These are phyloP conservation scores for Kryptolebias marmoratus DNA, from an alignment of 2,113 vertebrate species.

Conservation along the genomic window DNA sequence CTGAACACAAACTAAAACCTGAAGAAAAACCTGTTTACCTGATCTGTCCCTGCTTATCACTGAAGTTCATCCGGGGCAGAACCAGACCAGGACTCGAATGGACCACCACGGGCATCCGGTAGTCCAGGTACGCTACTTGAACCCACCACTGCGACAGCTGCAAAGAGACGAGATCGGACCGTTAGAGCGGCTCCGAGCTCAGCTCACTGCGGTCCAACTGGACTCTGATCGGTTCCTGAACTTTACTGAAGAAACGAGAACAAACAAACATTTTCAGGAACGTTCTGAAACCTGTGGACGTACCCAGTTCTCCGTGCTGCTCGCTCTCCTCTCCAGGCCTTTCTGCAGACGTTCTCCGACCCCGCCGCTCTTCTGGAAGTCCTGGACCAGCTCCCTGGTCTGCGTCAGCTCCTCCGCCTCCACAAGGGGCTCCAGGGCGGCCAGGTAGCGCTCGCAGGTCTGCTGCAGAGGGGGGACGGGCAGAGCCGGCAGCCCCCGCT, in stretches of 20 bases:
- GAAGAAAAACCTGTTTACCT: conserved; percentile 2
- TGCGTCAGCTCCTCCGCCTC: conserved; percentile 86
- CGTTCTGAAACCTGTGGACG: not conserved
- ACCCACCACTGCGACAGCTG: conserved; percentile 98
- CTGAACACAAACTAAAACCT: too few relatives aligned
- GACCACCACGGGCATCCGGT: conserved; percentile 87
- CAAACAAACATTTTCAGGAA: too few relatives aligned
- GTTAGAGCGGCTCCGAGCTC: too few relatives aligned
- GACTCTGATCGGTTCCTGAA: not conserved
- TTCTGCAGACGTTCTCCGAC: conserved; percentile 91
- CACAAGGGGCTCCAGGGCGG: conserved; percentile 88
- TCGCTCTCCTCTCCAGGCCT: conserved; percentile 87
- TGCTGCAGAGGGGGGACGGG: conserved; percentile 91
- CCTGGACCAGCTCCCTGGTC: conserved; percentile 83
- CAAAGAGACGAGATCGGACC: not conserved
- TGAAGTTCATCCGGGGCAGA: conserved; percentile 17
- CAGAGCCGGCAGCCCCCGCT: conserved; percentile 86
- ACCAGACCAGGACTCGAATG: conserved; percentile 3
- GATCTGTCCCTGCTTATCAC: conserved; percentile 14
- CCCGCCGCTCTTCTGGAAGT: conserved; percentile 86
- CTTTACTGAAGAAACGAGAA: not conserved
- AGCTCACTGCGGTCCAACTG: not conserved
- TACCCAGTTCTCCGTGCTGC: conserved; percentile 92
- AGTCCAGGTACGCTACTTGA: conserved; percentile 91
- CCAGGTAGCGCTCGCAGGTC: conserved; percentile 89